Evolutionary conservation across 2,888 invertebrate genomes (phyloP), one percentile per base, ranked within the genome.

Genomic region (Coecobrya sp.): DNA sequence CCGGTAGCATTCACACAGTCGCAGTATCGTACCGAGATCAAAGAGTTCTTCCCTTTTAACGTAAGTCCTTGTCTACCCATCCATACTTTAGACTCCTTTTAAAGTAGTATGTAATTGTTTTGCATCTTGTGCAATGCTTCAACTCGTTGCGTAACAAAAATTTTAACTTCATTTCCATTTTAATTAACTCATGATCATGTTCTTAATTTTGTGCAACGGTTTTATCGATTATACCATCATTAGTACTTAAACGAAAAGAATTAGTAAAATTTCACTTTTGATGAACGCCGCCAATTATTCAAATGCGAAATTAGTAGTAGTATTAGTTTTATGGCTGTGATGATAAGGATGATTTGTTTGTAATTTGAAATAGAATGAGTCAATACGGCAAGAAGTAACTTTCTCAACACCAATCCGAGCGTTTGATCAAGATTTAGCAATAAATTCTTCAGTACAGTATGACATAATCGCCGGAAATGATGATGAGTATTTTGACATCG

Each of bases 401-500:
- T 97, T 98, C 95, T 96, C 97, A 4, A 97, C 97, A 0, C 97
- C 97, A 0, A 98, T 98, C 70, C 97, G 97, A 94, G 98, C 98
- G 0, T 97, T 96, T 94, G 98, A 98, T 95, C 98, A 98, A 95
- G 98, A 98, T 95, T 95, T 96, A 0, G 98, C 97, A 0, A 97
- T 98, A 65, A 97, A 97, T 94, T 97, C 97, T 0, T 96, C 97
- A 0, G 96, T 98, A 0, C 96, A 97, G 0, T 98, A 98, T 95
- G 98, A 98, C 94, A 97, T 98, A 79, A 96, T 98, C 27, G 96
- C 98, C 1, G 98, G 98, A 0, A 98, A 98, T 95, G 98, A 98
- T 86, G 96, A 97, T 0, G 97, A 97, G 70, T 96, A 98, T 19
- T 98, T 98, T 95, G 97, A 97, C 7, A 96, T 98, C 62, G 97